Base-by-base conservation (phyloP, 2,888 invertebrate genomes). In the Altica lythri region DNA sequence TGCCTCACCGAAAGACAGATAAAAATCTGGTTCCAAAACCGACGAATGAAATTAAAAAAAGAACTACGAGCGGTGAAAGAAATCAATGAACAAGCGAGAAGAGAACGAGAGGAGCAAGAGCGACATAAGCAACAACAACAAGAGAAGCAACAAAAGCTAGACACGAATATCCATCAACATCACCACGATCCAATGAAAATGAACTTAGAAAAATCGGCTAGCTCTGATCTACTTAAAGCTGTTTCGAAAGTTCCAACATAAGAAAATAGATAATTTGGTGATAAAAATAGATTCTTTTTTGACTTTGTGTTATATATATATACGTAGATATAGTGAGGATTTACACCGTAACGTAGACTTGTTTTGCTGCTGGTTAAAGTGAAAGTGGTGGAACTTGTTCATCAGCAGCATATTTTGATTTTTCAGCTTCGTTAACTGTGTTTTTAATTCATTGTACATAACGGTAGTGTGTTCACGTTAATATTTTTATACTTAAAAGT, bases 1-100 rank as follows among this genome's bases (percentile, higher is more conserved):
- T 94, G 95, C 78, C 86, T 96, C 70, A 95, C 95, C 68, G 96
- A 96, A 80, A 83, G 96, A 72, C 96, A 96, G 82, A 96, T 95
- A 75, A 95, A 95, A 81, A 95, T 94, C 77, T 93, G 93, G 93
- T 94, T 96, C 81, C 95, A 96, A 78, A 96, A 96, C 77, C 85
- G 95, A 66, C 86, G 95, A 72, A 95, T 95, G 95, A 95, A 95
- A 77, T 83, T 94, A 80, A 95, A 95, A 84, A 95, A 95, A 73
- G 96, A 96, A 76, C 81, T 95, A 68, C 84, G 95, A 69, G 93
- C 93, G 42, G 92, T 95, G 45, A 94, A 95, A 75, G 95, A 95
- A 80, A 94, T 94, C 71, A 94, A 94, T 81, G 94, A 94, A 74
- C 94, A 94, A 68, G 94, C 93, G 61, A 85, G 93, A 70, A 83